Evolutionary conservation across 2,888 invertebrate genomes (phyloP).

Genomic region (Pteria penguin): DNA sequence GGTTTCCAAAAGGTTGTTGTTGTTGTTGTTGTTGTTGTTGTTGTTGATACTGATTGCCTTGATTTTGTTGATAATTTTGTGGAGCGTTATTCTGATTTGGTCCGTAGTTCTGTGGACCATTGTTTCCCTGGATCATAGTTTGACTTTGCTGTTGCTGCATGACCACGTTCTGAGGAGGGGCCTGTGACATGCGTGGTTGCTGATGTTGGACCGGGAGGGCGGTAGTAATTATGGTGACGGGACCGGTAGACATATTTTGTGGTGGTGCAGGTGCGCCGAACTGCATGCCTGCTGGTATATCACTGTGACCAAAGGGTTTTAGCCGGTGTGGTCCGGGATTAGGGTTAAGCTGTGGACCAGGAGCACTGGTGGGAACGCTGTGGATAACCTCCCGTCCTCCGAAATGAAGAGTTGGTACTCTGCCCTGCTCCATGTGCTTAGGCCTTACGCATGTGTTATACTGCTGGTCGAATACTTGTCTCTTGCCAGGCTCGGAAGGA

Average conservation of each 20-base stretch:
- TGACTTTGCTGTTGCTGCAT: not conserved
- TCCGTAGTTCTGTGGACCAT: not conserved
- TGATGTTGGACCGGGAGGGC: not conserved
- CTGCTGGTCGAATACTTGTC: conserved; percentile 19
- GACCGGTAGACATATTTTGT: not conserved
- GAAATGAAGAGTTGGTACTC: not conserved
- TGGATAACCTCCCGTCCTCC: not conserved
- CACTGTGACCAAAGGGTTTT: not conserved
- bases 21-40: not conserved
- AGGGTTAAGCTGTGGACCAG: not conserved
- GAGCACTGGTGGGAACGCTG: not conserved
- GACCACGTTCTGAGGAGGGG: not conserved
- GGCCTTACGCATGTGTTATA: conserved; percentile 26
- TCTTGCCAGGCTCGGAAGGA: conserved; percentile 20
- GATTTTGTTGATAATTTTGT: not conserved
- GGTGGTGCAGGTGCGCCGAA: not conserved
- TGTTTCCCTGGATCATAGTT: not conserved
- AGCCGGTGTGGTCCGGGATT: not conserved
- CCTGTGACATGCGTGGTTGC: not conserved
- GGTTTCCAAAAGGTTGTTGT: too few relatives aligned
- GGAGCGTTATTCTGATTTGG: not conserved
- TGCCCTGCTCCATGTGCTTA: not conserved
- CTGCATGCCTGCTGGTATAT: not conserved
- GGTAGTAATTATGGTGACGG: not conserved
- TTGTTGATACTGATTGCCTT: not conserved